Evolutionary conservation across 1,140 invertebrate species (phyloP).

Genomic region (Drosophila pallidifrons): DNA sequence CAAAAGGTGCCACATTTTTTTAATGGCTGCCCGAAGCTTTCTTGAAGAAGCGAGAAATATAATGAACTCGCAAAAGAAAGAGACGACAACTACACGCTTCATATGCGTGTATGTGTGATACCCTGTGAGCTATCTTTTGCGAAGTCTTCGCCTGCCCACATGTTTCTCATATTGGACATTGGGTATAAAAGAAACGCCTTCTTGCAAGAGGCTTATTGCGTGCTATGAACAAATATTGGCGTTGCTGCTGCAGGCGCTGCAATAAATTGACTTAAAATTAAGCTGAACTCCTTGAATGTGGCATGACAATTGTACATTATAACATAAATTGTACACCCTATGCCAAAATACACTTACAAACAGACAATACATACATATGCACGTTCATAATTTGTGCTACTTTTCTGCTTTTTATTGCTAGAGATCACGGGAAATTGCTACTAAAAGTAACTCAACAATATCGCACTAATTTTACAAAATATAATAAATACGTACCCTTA

Average conservation of each 20-base stretch:
- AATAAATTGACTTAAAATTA: conserved; percentile 61
- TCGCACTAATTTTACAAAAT: not conserved
- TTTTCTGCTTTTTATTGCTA: not conserved
- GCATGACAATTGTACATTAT: conserved; percentile 52
- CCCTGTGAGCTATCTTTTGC: not conserved
- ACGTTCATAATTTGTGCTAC: conserved; percentile 4
- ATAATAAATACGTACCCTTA: not conserved
- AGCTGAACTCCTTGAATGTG: conserved; percentile 46
- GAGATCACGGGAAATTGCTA: not conserved
- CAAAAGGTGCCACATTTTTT: conserved; percentile 48
- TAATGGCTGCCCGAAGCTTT: conserved; percentile 21
- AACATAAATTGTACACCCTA: conserved; percentile 7
- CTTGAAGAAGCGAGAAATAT: not conserved
- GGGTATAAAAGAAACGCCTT: conserved; percentile 12
- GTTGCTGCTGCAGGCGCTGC: conserved; percentile 39
- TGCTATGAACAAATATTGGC: conserved; percentile 50
- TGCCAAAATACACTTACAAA: no score
- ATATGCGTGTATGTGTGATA: no score
- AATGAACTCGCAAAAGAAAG: not conserved
- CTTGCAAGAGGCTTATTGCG: conserved; percentile 31
- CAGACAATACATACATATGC: not conserved
- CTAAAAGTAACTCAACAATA: not conserved
- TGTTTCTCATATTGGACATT: no score
- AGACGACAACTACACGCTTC: not conserved
- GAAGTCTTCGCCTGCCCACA: not conserved